These are phyloP conservation scores for Antheraea yamamai DNA, from an alignment of 2,888 invertebrate species.

Conservation along the genomic window DNA sequence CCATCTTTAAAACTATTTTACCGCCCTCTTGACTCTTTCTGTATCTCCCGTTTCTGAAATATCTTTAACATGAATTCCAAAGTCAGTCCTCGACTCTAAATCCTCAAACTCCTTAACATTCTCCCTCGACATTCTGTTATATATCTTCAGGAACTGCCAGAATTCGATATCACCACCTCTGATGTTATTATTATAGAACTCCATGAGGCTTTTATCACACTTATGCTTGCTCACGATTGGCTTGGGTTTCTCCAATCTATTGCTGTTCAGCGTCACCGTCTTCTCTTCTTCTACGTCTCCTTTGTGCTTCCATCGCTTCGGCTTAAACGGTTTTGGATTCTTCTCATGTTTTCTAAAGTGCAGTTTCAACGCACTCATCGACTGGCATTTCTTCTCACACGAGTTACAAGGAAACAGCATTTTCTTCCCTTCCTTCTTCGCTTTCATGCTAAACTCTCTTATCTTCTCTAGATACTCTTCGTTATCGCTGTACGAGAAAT, in stretches of 20 bases:
- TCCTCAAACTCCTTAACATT: constrained; percentile 61
- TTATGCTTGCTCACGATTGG: constrained; percentile 63
- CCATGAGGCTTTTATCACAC: constrained; percentile 59
- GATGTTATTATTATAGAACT: constrained; percentile 64
- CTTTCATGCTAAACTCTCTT: constrained; percentile 44
- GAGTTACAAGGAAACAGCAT: constrained; percentile 63
- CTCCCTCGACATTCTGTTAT: constrained; percentile 62
- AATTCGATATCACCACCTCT: constrained; percentile 68
- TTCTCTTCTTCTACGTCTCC: constrained; percentile 11
- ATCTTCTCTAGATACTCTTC: constrained; percentile 52
- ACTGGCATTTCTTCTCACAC: constrained; percentile 65
- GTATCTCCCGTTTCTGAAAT: not conserved
- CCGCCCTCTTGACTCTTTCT: not conserved
- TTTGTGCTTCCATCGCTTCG: constrained; percentile 60
- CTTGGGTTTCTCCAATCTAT: constrained; percentile 52
- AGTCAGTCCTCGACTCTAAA: constrained; percentile 52
- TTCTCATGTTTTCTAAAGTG: constrained; percentile 60
- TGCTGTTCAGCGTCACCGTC: constrained; percentile 15
- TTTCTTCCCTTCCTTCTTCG: constrained; percentile 24
- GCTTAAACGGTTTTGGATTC: constrained; percentile 56
- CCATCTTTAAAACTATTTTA: not conserved
- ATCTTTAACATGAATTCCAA: constrained; percentile 49
- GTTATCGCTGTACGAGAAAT: constrained; percentile 44
- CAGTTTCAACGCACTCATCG: constrained; percentile 55
- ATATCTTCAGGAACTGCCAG: constrained; percentile 72